phyloP scores from a whole-genome alignment of 2,113 vertebrate genomes.

The Stegostoma tigrinum region DNA sequence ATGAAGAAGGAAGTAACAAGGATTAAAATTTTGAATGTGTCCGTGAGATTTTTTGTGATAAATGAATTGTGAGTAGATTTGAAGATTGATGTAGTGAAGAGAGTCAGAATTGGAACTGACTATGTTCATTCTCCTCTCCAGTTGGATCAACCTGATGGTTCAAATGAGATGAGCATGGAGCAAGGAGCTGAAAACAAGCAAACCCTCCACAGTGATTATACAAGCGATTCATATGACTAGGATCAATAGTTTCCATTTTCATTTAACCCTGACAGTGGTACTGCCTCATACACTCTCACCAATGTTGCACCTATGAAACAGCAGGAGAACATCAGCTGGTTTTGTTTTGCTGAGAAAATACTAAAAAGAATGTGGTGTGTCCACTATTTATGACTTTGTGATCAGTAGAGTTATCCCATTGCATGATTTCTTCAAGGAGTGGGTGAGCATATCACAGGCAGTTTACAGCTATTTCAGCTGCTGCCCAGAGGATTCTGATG shows the following conservation, averaged over 20 bases:
- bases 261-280: background rate
- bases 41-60: background rate
- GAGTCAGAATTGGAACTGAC: background rate
- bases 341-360: background rate
- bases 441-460: background rate
- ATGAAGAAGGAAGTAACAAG: background rate
- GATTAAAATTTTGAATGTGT: background rate
- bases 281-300: background rate
- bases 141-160: background rate
- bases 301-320: background rate
- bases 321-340: background rate
- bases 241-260: background rate
- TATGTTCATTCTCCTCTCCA: background rate
- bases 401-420: background rate
- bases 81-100: background rate
- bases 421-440: background rate
- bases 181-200: background rate
- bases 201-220: background rate
- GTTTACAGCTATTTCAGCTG: background rate
- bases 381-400: rapidly evolving
- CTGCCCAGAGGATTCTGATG: background rate
- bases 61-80: background rate
- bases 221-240: background rate
- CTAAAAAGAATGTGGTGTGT: background rate
- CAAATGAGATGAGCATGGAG: background rate